Evolutionary conservation across 2,113 vertebrate genomes (phyloP), one percentile per base, ranked within the genome.

Genomic region (Saguinus imperator): DNA sequence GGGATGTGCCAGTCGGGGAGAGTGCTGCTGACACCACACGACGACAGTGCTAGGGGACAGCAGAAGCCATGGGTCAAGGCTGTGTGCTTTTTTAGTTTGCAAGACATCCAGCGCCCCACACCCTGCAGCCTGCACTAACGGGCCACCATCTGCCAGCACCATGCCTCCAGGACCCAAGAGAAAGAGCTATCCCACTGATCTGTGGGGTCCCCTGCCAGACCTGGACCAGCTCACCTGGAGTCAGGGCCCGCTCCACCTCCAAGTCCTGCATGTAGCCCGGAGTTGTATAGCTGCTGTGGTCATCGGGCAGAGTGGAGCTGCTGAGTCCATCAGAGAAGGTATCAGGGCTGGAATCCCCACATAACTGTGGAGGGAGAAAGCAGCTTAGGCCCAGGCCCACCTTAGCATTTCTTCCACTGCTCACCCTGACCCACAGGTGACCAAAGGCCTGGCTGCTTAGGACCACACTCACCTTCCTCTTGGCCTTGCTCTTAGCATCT

Each of bases 391-490:
- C 80, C 68, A 52, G 75, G 55, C 37, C 87, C 52, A 25, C 14
- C 2, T 10, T 2, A n/a, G 61, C 32, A 11, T 64, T 82, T 45
- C 83, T 57, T 66, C 27, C 37, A 8, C 85, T 76, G 95, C 92
- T 96, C 87, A 76, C 75, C 55, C 61, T 16, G 27, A 40, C 84
- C 66, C 96, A 3, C 21, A 58, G 21, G 61, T 70, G 80, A 52
- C 87, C 70, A 89, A 87, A 95, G 82, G 23, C n/a, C 1, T 27
- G 61, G 91, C 93, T 79, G 81, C 92, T 23, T 40, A 96, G 37
- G 13, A 40, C 58, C 88, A 40, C 52, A 96, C 98, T 97, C 98
- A 99, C 99, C 99, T 99, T 99, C 96, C 97, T 99, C 92, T 98
- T 98, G 95, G 95, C 97, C 97, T 97, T 99, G 84, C 45, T 96